phyloP scores from a whole-genome alignment of 1,140 invertebrate genomes.

The Hyles euphorbiae region DNA sequence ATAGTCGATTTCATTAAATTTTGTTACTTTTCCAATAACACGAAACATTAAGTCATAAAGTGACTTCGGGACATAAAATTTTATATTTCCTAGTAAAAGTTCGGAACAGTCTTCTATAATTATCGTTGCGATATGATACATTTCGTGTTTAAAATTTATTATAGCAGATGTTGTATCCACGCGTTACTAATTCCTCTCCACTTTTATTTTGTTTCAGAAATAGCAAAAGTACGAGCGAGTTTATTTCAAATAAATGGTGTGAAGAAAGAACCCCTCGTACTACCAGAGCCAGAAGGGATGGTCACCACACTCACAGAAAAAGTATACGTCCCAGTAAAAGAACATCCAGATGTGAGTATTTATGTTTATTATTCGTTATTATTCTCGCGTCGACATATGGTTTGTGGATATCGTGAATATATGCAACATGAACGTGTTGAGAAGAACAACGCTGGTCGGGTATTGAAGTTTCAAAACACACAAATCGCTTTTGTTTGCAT shows the following conservation, averaged over 20 bases:
- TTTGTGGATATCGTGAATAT: not conserved
- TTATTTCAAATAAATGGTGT: constrained; percentile 99
- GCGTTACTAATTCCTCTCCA: constrained; percentile 34
- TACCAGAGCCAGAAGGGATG: constrained; percentile 95
- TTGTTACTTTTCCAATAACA: constrained; percentile 15
- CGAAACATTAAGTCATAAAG: constrained; percentile 18
- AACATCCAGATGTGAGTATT: constrained; percentile 98
- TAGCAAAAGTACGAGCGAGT: constrained; percentile 96
- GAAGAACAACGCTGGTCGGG: too few species aligned
- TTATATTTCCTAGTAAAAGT: constrained; percentile 45
- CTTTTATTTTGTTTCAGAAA: constrained; percentile 88
- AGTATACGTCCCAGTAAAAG: constrained; percentile 99
- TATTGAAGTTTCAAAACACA: not conserved
- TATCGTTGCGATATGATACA: constrained; percentile 44
- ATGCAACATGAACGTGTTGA: not conserved
- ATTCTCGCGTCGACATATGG: too few species aligned
- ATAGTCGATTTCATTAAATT: constrained; percentile 6
- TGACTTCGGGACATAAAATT: constrained; percentile 47
- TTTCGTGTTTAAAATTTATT: constrained; percentile 44
- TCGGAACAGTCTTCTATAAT: constrained; percentile 43
- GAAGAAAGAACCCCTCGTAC: constrained; percentile 92
- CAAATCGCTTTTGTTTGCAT: constrained; percentile 10
- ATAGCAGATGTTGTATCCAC: constrained; percentile 30
- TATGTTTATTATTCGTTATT: constrained; percentile 7
- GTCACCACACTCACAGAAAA: constrained; percentile 97